phyloP scores from a whole-genome alignment of 2,113 vertebrate species.

The Danionella cerebrum region DNA sequence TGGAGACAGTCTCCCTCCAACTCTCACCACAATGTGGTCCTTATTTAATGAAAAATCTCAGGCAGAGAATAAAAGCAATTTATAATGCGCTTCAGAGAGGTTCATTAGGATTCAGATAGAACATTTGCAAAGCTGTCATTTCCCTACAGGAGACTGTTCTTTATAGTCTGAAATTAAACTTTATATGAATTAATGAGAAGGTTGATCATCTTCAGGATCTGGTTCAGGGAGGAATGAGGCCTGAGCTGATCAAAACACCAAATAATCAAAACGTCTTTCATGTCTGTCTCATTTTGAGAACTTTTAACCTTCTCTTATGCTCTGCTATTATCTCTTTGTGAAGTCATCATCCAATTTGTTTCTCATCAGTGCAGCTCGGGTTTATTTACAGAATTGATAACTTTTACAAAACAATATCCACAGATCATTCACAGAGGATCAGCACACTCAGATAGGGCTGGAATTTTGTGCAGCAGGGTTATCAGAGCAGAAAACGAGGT shows the following conservation, averaged over 20 bases:
- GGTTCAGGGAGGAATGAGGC: background rate
- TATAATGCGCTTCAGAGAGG: background rate
- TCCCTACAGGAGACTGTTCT: background rate
- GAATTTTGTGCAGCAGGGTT: too few relatives aligned
- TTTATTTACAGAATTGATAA: too few relatives aligned
- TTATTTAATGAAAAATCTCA: background rate
- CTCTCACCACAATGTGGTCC: background rate
- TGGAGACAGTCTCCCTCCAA: background rate
- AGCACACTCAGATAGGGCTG: too few relatives aligned
- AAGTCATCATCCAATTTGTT: too few relatives aligned
- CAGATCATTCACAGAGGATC: too few relatives aligned
- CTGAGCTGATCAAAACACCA: conserved; percentile 2
- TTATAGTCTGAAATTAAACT: background rate
- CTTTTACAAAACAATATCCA: too few relatives aligned
- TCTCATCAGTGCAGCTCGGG: too few relatives aligned
- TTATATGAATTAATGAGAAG: background rate
- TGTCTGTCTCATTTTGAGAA: background rate
- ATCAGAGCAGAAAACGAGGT: too few relatives aligned
- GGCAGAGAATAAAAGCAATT: background rate
- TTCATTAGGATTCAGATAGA: background rate
- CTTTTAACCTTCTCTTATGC: background rate
- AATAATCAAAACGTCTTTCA: background rate
- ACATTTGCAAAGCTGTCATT: background rate
- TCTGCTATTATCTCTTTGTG: too few relatives aligned
- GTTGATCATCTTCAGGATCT: background rate